Percentiles rank a stretch among this genome's conserved stretches.
Evolutionary conservation across 2,888 invertebrate species (phyloP).

Genomic region (Eristalis pertinax): DNA sequence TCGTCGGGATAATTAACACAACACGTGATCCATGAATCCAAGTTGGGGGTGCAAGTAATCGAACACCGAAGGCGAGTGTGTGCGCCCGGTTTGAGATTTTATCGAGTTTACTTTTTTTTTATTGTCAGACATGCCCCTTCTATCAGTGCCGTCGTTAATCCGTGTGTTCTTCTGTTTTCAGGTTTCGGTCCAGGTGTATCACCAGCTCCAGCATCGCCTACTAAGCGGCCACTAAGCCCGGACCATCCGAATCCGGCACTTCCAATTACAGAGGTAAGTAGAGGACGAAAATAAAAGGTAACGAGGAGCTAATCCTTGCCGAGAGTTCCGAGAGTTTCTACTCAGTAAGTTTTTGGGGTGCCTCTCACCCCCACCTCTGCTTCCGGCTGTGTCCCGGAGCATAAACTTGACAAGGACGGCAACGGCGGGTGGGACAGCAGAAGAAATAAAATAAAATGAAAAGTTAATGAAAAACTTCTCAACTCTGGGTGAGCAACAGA

Average conservation of each 20-base stretch:
- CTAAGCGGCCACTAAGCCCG: slow-evolving; percentile 84
- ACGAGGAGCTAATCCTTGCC: slow-evolving; percentile 33
- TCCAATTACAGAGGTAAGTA: slow-evolving; percentile 85
- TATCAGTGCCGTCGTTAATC: slow-evolving; percentile 21
- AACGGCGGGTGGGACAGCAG: not conserved
- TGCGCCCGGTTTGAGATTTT: not conserved
- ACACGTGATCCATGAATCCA: not conserved
- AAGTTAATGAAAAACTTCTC: slow-evolving; percentile 55
- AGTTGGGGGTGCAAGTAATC: not conserved
- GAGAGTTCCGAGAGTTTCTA: slow-evolving; percentile 21
- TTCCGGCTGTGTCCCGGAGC: not conserved
- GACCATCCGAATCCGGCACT: slow-evolving; percentile 86
- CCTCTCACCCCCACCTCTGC: not conserved
- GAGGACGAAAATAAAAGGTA: slow-evolving; percentile 7
- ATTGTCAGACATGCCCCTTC: not conserved
- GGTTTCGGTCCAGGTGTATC: slow-evolving; percentile 83
- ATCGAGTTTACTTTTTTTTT: slow-evolving; percentile 6
- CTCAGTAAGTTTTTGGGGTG: slow-evolving; percentile 10
- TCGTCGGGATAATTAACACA: slow-evolving; percentile 23
- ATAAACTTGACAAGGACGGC: not conserved
- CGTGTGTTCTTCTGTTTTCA: slow-evolving; percentile 73
- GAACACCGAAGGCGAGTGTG: not conserved
- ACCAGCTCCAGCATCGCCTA: slow-evolving; percentile 82
- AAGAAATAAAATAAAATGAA: not conserved
- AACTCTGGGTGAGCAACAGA: not conserved